Conservation (phyloP, 2,113 vertebrate genomes). For the Lagopus muta region DNA sequence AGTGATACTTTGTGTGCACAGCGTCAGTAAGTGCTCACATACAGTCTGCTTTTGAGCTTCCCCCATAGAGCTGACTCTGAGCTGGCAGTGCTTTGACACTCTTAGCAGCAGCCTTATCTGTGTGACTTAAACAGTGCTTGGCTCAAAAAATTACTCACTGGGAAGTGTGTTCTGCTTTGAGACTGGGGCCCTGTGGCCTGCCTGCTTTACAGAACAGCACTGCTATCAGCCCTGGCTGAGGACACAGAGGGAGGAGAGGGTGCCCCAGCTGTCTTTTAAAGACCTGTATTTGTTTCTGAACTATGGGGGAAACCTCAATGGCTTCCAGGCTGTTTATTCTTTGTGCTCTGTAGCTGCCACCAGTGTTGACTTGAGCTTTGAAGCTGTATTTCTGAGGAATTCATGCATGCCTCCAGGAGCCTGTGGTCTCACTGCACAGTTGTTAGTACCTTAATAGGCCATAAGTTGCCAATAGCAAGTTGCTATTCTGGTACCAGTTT, state of each 20-base stretch:
- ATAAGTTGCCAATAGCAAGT: slow-evolving; percentile 24
- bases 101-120: slow-evolving; percentile 27
- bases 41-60: background rate
- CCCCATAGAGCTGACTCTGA: fast-evolving
- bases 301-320: background rate
- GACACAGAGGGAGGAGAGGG: background rate
- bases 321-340: slow-evolving; percentile 21
- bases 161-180: background rate
- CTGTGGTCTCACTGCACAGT: background rate
- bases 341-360: slow-evolving; percentile 23
- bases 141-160: background rate
- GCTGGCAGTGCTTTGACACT: background rate
- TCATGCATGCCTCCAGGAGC: background rate
- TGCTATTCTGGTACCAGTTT: background rate
- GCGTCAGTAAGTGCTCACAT: slow-evolving; percentile 5
- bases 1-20: background rate
- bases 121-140: background rate
- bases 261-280: background rate
- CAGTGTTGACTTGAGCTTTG: slow-evolving; percentile 31
- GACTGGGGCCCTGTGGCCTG: fast-evolving
- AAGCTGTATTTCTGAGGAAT: slow-evolving; percentile 50
- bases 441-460: slow-evolving; percentile 44
- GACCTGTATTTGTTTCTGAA: background rate
- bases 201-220: background rate
- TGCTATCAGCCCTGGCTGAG: background rate